These are phyloP conservation scores for Nemotelus nigrinus DNA, from an alignment of 2,888 invertebrate genomes.

Conservation along the genomic window DNA sequence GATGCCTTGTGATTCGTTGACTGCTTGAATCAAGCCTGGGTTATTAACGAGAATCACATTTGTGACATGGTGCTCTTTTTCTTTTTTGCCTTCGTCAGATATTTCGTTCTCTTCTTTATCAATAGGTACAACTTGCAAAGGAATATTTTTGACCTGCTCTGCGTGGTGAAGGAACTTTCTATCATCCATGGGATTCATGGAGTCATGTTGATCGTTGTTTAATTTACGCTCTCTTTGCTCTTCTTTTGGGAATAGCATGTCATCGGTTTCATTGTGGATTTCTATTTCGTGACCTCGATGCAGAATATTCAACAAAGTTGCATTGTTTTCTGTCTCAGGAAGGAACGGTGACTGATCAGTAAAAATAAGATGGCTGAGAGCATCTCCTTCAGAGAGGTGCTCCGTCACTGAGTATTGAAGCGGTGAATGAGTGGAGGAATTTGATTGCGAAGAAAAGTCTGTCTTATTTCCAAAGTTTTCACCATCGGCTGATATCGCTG, in stretches of 20 bases:
- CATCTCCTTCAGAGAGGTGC: constrained; percentile 46
- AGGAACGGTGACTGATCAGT: constrained; percentile 67
- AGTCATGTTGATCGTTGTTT: constrained; percentile 48
- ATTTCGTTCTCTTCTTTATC: constrained; percentile 45
- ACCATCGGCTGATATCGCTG: constrained; percentile 46
- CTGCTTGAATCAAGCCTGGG: neutral
- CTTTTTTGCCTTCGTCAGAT: constrained; percentile 8
- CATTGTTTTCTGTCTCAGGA: constrained; percentile 73
- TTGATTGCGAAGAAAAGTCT: neutral
- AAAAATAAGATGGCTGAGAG: constrained; percentile 35
- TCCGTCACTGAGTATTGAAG: constrained; percentile 50
- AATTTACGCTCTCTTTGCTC: constrained; percentile 44
- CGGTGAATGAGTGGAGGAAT: constrained; percentile 10
- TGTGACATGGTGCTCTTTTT: neutral
- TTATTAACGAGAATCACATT: constrained; percentile 3
- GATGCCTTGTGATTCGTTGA: no score
- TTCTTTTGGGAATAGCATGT: constrained; percentile 35
- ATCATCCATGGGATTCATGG: constrained; percentile 49
- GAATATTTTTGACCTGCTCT: constrained; percentile 44
- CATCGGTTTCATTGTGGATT: constrained; percentile 54
- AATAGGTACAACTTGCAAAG: constrained; percentile 49
- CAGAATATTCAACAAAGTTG: constrained; percentile 70
- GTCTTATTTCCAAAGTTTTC: constrained; percentile 46
- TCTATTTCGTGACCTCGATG: constrained; percentile 69
- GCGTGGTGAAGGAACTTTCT: constrained; percentile 45